Percentiles rank a stretch among this genome's conserved stretches.
phyloP scores from a whole-genome alignment of 2,113 vertebrate species.

The Pterocles gutturalis region DNA sequence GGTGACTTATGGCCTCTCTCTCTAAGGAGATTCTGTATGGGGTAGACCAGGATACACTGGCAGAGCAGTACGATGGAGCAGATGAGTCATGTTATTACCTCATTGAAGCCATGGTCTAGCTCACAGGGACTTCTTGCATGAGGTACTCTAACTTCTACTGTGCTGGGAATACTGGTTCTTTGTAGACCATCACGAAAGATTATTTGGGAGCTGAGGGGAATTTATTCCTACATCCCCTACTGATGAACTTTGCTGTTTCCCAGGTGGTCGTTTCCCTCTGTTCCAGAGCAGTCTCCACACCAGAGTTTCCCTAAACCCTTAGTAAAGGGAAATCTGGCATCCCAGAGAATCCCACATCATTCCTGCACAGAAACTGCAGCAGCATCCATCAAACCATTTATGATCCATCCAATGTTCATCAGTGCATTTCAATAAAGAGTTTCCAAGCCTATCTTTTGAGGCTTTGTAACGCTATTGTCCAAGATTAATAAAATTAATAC shows the following conservation, averaged over 20 bases:
- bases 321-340: background rate
- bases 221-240: background rate
- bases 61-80: background rate
- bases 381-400: background rate
- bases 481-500: background rate
- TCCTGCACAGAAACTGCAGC: fast-evolving
- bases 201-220: background rate
- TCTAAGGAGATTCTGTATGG: background rate
- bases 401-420: background rate
- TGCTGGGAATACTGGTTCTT: background rate
- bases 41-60: background rate
- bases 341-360: background rate
- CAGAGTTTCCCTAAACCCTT: background rate
- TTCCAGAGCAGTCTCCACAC: background rate
- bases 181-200: background rate
- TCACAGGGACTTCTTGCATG: background rate
- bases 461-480: background rate
- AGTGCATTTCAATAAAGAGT: background rate
- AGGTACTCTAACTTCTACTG: background rate
- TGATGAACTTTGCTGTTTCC: background rate
- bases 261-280: fast-evolving
- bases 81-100: background rate
- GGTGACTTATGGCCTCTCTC: background rate
- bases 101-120: background rate
- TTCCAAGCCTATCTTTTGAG: background rate